Conservation (phyloP, 2,888 invertebrate genomes). For the Cyaniris semiargus region DNA sequence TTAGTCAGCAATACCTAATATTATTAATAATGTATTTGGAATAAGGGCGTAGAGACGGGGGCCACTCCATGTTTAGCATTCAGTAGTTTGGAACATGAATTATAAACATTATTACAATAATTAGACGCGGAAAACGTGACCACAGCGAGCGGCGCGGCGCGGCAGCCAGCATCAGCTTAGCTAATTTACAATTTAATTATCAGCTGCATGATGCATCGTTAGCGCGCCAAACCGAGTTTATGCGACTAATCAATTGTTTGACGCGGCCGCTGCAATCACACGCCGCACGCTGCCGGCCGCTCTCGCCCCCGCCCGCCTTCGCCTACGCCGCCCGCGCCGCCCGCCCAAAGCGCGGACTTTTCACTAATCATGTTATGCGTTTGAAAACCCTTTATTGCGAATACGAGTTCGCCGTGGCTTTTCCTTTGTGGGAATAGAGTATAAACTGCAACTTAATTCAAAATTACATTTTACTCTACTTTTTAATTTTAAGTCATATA, state of each 20-base stretch:
- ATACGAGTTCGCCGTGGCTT: not conserved
- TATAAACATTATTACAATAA: conserved; percentile 34
- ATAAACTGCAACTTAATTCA: not conserved
- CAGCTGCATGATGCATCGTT: conserved; percentile 79
- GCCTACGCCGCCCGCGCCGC: conserved; percentile 36
- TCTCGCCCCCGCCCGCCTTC: conserved; percentile 47
- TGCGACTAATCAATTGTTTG: conserved; percentile 81
- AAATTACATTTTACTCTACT: too few relatives aligned
- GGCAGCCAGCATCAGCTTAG: conserved; percentile 72
- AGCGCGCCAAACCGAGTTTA: conserved; percentile 80
- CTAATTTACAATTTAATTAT: conserved; percentile 81
- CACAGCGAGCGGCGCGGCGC: conserved; percentile 48
- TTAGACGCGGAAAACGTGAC: conserved; percentile 45
- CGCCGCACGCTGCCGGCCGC: conserved; percentile 49
- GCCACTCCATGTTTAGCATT: not conserved
- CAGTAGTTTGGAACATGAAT: conserved; percentile 3
- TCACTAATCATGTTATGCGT: conserved; percentile 39
- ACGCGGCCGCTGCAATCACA: conserved; percentile 78
- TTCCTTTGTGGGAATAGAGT: not conserved
- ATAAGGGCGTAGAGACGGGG: not conserved
- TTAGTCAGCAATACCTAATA: not conserved
- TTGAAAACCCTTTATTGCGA: conserved; percentile 28
- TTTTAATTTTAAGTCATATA: too few relatives aligned
- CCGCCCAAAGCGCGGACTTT: conserved; percentile 38
- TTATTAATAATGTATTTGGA: not conserved